Evolutionary conservation across 2,797 vertebrate species (phyloP), one percentile per base, ranked within the genome.

Genomic region (Adrianichthys oophorus): DNA sequence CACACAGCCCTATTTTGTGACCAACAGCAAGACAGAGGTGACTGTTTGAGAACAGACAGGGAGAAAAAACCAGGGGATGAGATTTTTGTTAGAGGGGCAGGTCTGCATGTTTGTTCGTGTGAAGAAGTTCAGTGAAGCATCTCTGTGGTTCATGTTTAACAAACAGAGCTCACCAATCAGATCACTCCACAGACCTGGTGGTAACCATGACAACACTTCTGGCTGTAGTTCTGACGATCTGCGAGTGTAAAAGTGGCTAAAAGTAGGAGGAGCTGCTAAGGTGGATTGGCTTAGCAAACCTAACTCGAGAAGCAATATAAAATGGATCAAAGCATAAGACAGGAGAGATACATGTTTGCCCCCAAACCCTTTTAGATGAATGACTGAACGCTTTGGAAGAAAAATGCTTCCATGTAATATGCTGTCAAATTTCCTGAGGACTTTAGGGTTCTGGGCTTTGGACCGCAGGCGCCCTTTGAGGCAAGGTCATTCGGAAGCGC

Each of bases 21-120:
- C 97, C 90, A 99, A 98, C 93, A 99, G 97, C 93, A 98, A 99
- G 93, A 99, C 97, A 72, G 97, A 99, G 90, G 97, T 99, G 92
- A 99, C 97, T 89, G 97, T 99, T 89, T 99, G 92, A 97, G 70
- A 52, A 68, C 59, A 32, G 67, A 40, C 43, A 41, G 42, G 50
- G 26, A 48, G 52, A 45, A 53, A 64, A 56, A 43, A 37, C 18
- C 64, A 42, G 51, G 64, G 67, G 23, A 71, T 52, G 59, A 13
- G 52, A 49, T 62, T 70, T 70, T 67, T 64, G 24, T 7, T 26
- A 52, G 49, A 62, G 62, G 41, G 69, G 68, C 72, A 60, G 73
- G 72, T 83, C 61, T 79, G 44, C 76, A 63, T 80, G 57, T 89
- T 63, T 83, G 77, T 83, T 68, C 74, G 52, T 78, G 64, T 87